Conservation (phyloP, 2,888 invertebrate species). For the Acrobasis repandana region DNA sequence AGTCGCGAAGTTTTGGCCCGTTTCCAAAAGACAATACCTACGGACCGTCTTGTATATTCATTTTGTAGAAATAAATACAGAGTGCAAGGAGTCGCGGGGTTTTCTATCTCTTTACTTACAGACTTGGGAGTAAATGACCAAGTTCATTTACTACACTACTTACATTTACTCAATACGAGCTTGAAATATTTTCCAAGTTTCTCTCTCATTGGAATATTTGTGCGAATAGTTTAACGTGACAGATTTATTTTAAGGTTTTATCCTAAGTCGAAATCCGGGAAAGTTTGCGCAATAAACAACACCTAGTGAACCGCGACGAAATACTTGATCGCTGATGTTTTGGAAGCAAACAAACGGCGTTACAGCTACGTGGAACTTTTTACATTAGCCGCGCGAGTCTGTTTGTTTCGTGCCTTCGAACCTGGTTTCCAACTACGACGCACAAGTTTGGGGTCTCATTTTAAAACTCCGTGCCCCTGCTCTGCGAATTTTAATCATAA, state of each 20-base stretch:
- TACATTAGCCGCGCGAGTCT: slow-evolving; percentile 69
- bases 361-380: slow-evolving; percentile 67
- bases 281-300: slow-evolving; percentile 22
- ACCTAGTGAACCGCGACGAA: slow-evolving; percentile 38
- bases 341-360: slow-evolving; percentile 64
- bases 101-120: slow-evolving; percentile 53
- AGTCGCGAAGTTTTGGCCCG: slow-evolving; percentile 74
- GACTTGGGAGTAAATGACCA: slow-evolving; percentile 43
- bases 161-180: slow-evolving; percentile 24
- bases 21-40: slow-evolving; percentile 78
- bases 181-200: slow-evolving; percentile 6
- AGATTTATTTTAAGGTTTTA: slow-evolving; percentile 16
- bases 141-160: too few species aligned
- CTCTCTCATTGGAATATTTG: slow-evolving; percentile 6
- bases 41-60: slow-evolving; percentile 72
- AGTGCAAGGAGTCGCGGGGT: slow-evolving; percentile 46
- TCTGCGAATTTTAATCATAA: slow-evolving; percentile 72
- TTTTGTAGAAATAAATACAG: slow-evolving; percentile 73
- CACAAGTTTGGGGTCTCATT: slow-evolving; percentile 72
- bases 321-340: slow-evolving; percentile 63
- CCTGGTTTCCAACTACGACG: slow-evolving; percentile 61
- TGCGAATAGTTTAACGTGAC: background rate
- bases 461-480: slow-evolving; percentile 63
- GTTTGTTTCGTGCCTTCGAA: slow-evolving; percentile 70
- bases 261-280: background rate